Evolutionary conservation across 1,140 invertebrate species (phyloP).

Genomic region (Papilio xuthus): DNA sequence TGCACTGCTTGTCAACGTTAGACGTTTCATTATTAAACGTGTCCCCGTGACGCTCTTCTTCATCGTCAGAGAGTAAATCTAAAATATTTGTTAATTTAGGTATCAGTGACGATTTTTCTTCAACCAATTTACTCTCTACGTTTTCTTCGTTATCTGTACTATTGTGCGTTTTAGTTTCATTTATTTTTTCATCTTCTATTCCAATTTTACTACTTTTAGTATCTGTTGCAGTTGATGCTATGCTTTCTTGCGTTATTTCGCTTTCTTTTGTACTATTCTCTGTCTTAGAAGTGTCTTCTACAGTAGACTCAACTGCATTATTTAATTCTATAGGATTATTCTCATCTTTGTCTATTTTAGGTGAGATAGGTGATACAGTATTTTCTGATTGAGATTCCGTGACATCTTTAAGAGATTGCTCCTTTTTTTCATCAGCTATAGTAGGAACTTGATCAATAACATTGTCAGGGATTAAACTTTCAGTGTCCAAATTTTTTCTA

Average conservation of each 20-base stretch:
- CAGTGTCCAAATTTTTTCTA: background rate
- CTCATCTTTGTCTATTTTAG: background rate
- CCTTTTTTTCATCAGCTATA: background rate
- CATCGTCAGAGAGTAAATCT: slow-evolving; percentile 71
- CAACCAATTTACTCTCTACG: slow-evolving; percentile 33
- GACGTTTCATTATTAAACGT: background rate
- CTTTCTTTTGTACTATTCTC: background rate
- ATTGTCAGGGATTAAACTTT: background rate
- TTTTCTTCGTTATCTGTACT: background rate
- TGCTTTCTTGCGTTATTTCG: slow-evolving; percentile 15
- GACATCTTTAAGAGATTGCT: background rate
- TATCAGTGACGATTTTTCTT: slow-evolving; percentile 44
- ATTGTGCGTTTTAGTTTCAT: slow-evolving; percentile 12
- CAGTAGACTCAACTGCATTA: background rate
- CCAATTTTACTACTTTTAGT: slow-evolving; percentile 29
- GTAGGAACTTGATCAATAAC: background rate
- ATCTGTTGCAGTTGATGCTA: slow-evolving; percentile 22
- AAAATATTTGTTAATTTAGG: slow-evolving; percentile 69
- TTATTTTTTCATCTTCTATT: slow-evolving; percentile 38
- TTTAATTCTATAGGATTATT: background rate
- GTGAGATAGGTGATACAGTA: background rate
- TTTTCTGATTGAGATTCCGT: background rate
- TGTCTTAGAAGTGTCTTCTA: background rate
- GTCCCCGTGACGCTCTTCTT: slow-evolving; percentile 54
- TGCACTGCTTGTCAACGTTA: slow-evolving; percentile 56